Percentiles rank a stretch among this genome's conserved stretches.
Conservation (phyloP, 2,888 invertebrate species). For the Tortrix viridana region DNA sequence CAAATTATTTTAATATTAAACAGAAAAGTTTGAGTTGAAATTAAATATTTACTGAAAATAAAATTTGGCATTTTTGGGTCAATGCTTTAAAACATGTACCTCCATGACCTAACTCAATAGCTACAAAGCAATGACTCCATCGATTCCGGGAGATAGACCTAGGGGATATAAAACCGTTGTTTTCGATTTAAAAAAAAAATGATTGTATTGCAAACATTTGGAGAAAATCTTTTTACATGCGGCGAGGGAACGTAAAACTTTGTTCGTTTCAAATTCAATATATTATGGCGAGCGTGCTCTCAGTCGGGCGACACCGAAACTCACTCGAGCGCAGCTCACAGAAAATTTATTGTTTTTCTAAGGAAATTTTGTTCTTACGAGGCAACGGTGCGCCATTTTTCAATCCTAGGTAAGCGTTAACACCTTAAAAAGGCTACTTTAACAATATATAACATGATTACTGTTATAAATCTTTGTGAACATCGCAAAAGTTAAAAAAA, state of each 20-base stretch:
- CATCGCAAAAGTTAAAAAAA: no score
- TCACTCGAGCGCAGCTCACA: constrained; percentile 81
- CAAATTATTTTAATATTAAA: no score
- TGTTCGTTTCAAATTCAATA: constrained; percentile 84
- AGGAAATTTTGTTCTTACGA: constrained; percentile 79
- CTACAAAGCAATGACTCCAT: no score
- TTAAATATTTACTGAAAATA: no score
- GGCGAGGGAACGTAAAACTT: constrained; percentile 77
- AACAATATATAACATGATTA: no score
- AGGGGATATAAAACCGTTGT: constrained; percentile 45
- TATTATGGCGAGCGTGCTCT: constrained; percentile 83
- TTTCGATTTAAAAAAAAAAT: constrained; percentile 63
- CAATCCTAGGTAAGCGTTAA: constrained; percentile 50
- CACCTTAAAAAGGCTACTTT: not conserved
- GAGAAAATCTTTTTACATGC: constrained; percentile 78
- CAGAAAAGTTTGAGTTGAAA: no score
- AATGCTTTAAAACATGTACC: no score
- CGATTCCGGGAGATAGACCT: constrained; percentile 3
- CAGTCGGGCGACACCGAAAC: constrained; percentile 82
- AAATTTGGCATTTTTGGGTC: no score
- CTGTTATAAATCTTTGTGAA: no score
- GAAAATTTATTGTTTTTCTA: constrained; percentile 84
- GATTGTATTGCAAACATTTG: constrained; percentile 79
- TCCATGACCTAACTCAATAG: no score
- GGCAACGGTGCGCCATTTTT: constrained; percentile 64